Evolutionary conservation across 1,140 invertebrate species (phyloP).

Genomic region (Apis mellifera): Amel_HAv3.1 CM009945.2:8859001-8859500

Average conservation of each 20-base stretch:
- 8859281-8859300: slow-evolving; percentile 35
- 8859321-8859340: neutral
- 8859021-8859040: too few species aligned
- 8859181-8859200: slow-evolving; percentile 38
- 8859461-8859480: neutral
- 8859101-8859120: neutral
- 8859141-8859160: too few species aligned
- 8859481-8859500: slow-evolving; percentile 36
- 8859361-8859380: slow-evolving; percentile 10
- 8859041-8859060: too few species aligned
- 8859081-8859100: neutral
- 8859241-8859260: slow-evolving; percentile 26
- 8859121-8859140: neutral
- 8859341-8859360: neutral
- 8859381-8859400: neutral
- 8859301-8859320: slow-evolving; percentile 34
- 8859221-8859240: slow-evolving; percentile 39
- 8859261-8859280: slow-evolving; percentile 32
- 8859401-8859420: slow-evolving; percentile 35
- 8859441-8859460: slow-evolving; percentile 24
- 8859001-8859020: too few species aligned
- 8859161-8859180: neutral
- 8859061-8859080: slow-evolving; percentile 5
- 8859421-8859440: slow-evolving; percentile 4
- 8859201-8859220: neutral